Base-by-base conservation (phyloP, 2,797 vertebrate genomes). In the Tarsius wallacei region DNA sequence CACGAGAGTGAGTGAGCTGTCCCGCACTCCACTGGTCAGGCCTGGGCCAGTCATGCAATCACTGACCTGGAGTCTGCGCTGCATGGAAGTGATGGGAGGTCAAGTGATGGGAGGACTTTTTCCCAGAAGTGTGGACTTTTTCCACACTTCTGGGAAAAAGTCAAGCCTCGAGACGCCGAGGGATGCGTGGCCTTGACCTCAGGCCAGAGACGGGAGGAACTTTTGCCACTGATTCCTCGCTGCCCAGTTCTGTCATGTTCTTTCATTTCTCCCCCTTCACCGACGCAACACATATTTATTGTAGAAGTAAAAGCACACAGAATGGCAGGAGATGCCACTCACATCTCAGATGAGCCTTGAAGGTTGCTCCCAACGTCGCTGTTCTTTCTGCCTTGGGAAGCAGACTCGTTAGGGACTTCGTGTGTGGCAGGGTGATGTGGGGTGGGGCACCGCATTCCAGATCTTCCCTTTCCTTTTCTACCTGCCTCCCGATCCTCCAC, bases 1-100 rank as follows among this genome's bases (percentile, higher is more conserved):
- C 92, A 76, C 55, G 84, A 36, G 61, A 96, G 96, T 92, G 63
- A 93, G 33, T 31, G 88, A 87, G 76, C 7, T 91, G 36, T 82
- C 63, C 42, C 4, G 42, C 42, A 5, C 42, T 42, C 42, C 42
- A 42, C 42, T 42, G 5, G 42, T 42, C 42, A 42, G 42, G 42
- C 42, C 68, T 95, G 96, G 85, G 0, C 1, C 76, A 91, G 85
- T 82, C 83, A 24, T 89, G 96, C 94, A 78, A 87, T 88, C 94
- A 92, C 93, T 94, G 91, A 97, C 97, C 97, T 97, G 57, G 93
- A 94, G 93, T 96, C 94, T 86, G 74, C 68, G 17, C 14, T 47
- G 66, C 66, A 42, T 33, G 73, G 77, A 70, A 93, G 91, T 89
- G 66, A 82, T 51, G 85, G 80, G 95, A 97, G 66, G 53, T 85